Base-by-base conservation (phyloP, 2,113 vertebrate species). In the Sakesphorus luctuosus region DNA sequence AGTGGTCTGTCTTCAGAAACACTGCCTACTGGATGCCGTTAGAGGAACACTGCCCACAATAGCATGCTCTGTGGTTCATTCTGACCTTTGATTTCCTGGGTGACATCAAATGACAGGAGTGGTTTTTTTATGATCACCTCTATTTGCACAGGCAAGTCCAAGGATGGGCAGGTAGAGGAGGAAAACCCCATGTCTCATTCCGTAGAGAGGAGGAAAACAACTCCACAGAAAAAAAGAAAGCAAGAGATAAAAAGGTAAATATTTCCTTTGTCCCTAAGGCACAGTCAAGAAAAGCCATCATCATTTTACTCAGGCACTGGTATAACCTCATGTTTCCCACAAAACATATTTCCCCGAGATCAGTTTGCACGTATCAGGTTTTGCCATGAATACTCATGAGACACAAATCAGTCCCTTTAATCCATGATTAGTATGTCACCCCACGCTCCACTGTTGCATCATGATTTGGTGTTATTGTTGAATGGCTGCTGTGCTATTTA, bases 401-500 rank as follows among this genome's bases (percentile, higher is more conserved):
- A 91, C 90, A 93, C 96, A 96, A 97, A 94, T 88, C 33, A 46
- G 77, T 74, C 72, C 43, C 89, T 96, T 92, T 97, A 95, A 96
- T 96, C 94, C 83, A 7, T 79, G 83, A 95, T 95, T 93, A 96
- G 79, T 52, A 71, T 95, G 94, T 92, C 94, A 61, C 91, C 67
- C 91, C 94, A 89, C 6, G 38, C 75, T 36, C 92, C 61, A 75
- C 87, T 50, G 93, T 97, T 97, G 97, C 97, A 96, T 83, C 96
- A 90, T 94, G 93, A 97, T 97, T 97, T 96, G 96, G 86, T 97
- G 92, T 94, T 90, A 94, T 87, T 96, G 94, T 91, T 87, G 97
- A 96, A 94, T 89, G 94, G 92, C 96, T 96, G 96, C 96, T 95
- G 93, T 87, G 95, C 93, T 89, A 74, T 96, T 97, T 98, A 97